Evolutionary conservation across 1,140 invertebrate genomes (phyloP).

Genomic region (Tyrophagus putrescentiae): DNA sequence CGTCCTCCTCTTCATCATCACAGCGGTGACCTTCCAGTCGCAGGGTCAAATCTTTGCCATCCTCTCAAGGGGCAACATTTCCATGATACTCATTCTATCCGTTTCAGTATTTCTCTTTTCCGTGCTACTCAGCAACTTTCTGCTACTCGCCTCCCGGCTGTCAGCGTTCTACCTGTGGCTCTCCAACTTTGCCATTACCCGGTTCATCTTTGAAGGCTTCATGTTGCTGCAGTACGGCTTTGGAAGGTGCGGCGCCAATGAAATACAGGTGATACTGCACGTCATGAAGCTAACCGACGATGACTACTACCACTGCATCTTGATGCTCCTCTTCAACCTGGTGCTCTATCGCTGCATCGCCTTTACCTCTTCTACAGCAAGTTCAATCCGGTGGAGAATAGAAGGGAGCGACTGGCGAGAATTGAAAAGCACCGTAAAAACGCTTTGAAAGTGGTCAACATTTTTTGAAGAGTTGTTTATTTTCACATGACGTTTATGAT

Average conservation of each 20-base stretch:
- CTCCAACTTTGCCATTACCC: conserved; percentile 1
- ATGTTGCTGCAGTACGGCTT: conserved; percentile 16
- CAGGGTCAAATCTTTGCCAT: neutral
- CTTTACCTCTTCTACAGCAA: neutral
- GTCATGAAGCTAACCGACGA: neutral
- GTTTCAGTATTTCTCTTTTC: neutral
- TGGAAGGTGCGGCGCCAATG: conserved; percentile 6
- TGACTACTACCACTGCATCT: neutral
- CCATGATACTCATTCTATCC: neutral
- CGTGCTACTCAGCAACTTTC: neutral
- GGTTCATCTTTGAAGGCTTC: neutral
- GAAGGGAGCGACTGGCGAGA: too few relatives aligned
- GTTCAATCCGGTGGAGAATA: conserved; percentile 23
- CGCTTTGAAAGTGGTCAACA: too few relatives aligned
- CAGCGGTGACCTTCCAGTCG: neutral
- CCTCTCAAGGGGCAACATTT: neutral
- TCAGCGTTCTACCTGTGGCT: conserved; percentile 5
- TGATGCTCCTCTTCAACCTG: conserved; percentile 3
- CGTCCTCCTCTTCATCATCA: neutral
- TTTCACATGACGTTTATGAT: too few relatives aligned
- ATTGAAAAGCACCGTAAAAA: too few relatives aligned
- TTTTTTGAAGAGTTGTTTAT: too few relatives aligned
- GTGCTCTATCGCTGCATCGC: neutral
- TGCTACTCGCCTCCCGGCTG: neutral
- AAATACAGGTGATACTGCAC: neutral